Base-by-base conservation (phyloP, 2,797 vertebrate species). In the Labroides dimidiatus region DNA sequence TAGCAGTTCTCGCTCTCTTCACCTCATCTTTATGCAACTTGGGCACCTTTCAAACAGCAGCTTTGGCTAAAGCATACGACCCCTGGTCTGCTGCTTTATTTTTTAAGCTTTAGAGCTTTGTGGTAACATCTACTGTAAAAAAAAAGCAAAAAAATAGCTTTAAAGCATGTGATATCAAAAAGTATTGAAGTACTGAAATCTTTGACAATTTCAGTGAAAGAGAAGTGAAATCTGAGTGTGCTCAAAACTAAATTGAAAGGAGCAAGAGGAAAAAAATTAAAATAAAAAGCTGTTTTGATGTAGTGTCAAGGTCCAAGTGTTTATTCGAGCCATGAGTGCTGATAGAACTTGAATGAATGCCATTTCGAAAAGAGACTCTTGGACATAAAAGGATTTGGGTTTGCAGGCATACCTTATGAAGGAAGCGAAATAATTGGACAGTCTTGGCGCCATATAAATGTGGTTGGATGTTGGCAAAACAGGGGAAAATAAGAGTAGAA, bases 321-420 rank as follows among this genome's bases (percentile, higher is more conserved):
- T 62, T 68, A 69, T 65, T 63, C 30, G 62, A 64, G 68, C 37
- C 45, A 67, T 62, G 20, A 36, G 55, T 67, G 80, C 86, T 77
- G 84, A 77, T 78, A 67, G 70, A 63, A 54, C 43, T 24, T 51
- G 70, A 76, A 83, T 78, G 76, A 84, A 82, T 27, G 12, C n/a
- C 30, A 48, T 54, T 49, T 57, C 9, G 45, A 33, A 67, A 77
- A 64, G 21, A 12, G 64, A 48, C 53, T 3, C 43, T 19, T 69
- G 78, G 69, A 77, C 33, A 64, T 19, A 57, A 79, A 61, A 16
- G 59, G 48, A 53, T 44, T 43, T n/a, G 33, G 23, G 13, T 53
- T 57, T 45, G 13, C n/a, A 47, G 62, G 69, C 59, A 66, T 52
- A 73, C 63, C 57, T 53, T n/a, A 65, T 30, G 44, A 16, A 3